Base-by-base conservation (phyloP, 2,113 vertebrate species). In the Muntiacus muntjak region DNA sequence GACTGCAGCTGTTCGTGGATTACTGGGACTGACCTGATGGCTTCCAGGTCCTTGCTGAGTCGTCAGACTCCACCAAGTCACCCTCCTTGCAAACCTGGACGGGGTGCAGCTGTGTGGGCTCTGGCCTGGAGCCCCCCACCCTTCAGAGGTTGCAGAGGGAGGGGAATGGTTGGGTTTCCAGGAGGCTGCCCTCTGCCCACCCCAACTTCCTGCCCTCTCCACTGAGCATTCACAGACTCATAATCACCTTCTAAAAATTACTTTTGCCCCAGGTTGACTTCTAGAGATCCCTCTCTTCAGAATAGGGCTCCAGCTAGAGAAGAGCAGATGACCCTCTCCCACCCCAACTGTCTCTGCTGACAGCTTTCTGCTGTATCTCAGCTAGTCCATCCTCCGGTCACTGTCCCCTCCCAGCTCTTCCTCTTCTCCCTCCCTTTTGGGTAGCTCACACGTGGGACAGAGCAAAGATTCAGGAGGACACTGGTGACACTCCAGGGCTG, bases 41-140 rank as follows among this genome's bases (percentile, higher is more conserved):
- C 79, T 78, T 36, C 89, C n/a, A 47, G 23, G 60, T 82, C 58
- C 28, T 45, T 47, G 17, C 74, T 76, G 62, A 88, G 40, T 33
- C 0, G 0, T 25, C 1, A 3, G n/a, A 9, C n/a, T 33, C 10
- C 4, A 0, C 11, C 0, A 13, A 85, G n/a, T 78, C 21, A 50
- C 64, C 13, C 19, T 45, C 45, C 26, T 30, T 23, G 23, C n/a
- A 86, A 58, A 67, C 23, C 50, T 54, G 58, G 62, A 84, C 23
- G 60, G 23, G 85, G 36, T 15, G 54, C 21, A 30, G 36, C 33
- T 50, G 40, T 2, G 2, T 50, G 81, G 43, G 71, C 92, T 87
- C 28, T 62, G 9, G 23, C 33, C 64, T 67, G 40, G 25, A 0
- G 1, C 60, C 45, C 40, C 40, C 3, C 12, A n/a, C 11, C 55